Evolutionary conservation across 2,797 vertebrate species (phyloP).

Genomic region (Hyperoplus immaculatus): DNA sequence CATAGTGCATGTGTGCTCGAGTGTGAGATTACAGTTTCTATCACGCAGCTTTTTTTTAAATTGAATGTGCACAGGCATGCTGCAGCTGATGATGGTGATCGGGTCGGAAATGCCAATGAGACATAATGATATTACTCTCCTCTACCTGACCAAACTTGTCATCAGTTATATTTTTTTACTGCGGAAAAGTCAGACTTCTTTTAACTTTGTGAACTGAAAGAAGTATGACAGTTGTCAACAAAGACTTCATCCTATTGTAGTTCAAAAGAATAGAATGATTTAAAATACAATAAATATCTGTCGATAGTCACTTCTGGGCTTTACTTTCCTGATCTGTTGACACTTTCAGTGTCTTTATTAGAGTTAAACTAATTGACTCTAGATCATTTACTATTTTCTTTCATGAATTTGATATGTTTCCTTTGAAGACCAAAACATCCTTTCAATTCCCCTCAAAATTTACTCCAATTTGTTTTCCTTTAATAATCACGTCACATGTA

Average conservation of each 20-base stretch:
- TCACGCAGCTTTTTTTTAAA: constrained; percentile 63
- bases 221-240: constrained; percentile 31
- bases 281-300: neutral
- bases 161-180: constrained; percentile 31
- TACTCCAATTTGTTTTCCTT: too few species aligned
- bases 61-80: constrained; percentile 69
- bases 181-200: constrained; percentile 37
- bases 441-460: neutral
- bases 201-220: constrained; percentile 20
- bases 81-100: constrained; percentile 56
- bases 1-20: constrained; percentile 76
- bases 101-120: constrained; percentile 67
- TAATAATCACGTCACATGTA: neutral
- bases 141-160: constrained; percentile 75
- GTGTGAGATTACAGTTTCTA: constrained; percentile 86
- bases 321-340: neutral
- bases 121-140: constrained; percentile 67
- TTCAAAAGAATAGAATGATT: neutral
- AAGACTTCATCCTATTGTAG: neutral
- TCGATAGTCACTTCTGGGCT: neutral
- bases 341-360: neutral
- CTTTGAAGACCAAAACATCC: neutral
- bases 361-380: neutral
- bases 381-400: too few species aligned
- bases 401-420: neutral